Percentiles rank a stretch among this genome's conserved stretches.
These are phyloP conservation scores for Drosophila leonis DNA, from an alignment of 2,888 invertebrate genomes.

Conservation along the genomic window DNA sequence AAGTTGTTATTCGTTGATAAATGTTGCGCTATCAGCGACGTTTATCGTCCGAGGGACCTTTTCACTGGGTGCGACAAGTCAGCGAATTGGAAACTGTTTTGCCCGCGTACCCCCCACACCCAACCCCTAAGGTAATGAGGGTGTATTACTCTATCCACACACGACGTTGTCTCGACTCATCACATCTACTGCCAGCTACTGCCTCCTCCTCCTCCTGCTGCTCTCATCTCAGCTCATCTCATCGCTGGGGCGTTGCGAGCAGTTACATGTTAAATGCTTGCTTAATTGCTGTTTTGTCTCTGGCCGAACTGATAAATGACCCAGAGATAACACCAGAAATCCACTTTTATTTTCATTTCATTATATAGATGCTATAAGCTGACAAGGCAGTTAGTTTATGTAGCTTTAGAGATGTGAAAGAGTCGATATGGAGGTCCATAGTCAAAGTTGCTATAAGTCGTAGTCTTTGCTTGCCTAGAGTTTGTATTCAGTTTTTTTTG, in stretches of 20 bases:
- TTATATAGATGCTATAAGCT: neutral
- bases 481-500: too few relatives aligned
- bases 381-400: neutral
- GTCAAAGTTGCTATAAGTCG: neutral
- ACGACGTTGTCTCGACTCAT: conserved; percentile 9
- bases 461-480: neutral
- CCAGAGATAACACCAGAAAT: conserved; percentile 14
- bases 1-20: conserved; percentile 70
- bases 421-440: neutral
- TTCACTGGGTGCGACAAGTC: conserved; percentile 76
- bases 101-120: neutral
- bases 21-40: conserved; percentile 74
- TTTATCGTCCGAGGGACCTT: conserved; percentile 66
- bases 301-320: conserved; percentile 61
- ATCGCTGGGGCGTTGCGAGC: conserved; percentile 70
- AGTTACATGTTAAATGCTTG: conserved; percentile 72
- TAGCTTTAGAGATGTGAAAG: neutral
- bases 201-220: neutral
- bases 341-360: neutral
- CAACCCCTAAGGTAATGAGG: conserved; percentile 49
- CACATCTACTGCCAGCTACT: conserved; percentile 35
- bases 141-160: conserved; percentile 1
- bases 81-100: conserved; percentile 69
- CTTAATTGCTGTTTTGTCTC: conserved; percentile 59
- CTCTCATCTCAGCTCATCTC: conserved; percentile 16